Evolutionary conservation across 2,888 invertebrate species (phyloP), one percentile per base, ranked within the genome.

Genomic region (Gryllus longicercus): DNA sequence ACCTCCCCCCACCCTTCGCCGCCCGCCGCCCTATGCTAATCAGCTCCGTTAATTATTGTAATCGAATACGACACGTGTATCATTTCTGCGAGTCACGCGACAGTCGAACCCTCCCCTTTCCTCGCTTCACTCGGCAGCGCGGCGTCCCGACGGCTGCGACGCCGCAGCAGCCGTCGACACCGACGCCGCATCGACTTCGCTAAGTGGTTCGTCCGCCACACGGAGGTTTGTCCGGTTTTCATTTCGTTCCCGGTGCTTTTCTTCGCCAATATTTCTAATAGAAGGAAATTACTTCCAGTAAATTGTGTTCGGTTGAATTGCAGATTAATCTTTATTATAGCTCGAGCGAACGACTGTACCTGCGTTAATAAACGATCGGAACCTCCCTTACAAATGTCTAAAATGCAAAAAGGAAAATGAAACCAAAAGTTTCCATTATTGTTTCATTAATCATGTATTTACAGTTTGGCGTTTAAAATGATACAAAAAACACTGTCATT

Each of bases 211-310:
- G 8, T 38, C 38, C 38, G 8, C 38, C 38, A 38, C 38, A 38
- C 38, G 38, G 38, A 38, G 38, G 38, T 38, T 38, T 38, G 38
- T 38, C 16, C 63, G 63, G 63, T 63, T 63, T 63, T n/a, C 63
- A 63, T 63, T 63, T n/a, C 63, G 63, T 18, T 18, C 25, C 16
- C 76, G 16, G 76, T 23, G 18, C 12, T 76, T 21, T 76, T 76
- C 49, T 38, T 76, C 49, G 76, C 18, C 49, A 76, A 76, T 23
- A 18, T 18, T 18, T 76, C 49, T 76, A 76, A 76, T 23, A 76
- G 23, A 76, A 76, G 76, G 76, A 16, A 76, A 76, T 16, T 76
- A 23, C 76, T 76, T 38, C 76, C 49, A 63, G 63, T 63, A 63
- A 63, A 63, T 63, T 63, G 16, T 63, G 63, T 63, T 63, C 63